Conservation (phyloP, 2,888 invertebrate species). For the Torymus tubicola region DNA sequence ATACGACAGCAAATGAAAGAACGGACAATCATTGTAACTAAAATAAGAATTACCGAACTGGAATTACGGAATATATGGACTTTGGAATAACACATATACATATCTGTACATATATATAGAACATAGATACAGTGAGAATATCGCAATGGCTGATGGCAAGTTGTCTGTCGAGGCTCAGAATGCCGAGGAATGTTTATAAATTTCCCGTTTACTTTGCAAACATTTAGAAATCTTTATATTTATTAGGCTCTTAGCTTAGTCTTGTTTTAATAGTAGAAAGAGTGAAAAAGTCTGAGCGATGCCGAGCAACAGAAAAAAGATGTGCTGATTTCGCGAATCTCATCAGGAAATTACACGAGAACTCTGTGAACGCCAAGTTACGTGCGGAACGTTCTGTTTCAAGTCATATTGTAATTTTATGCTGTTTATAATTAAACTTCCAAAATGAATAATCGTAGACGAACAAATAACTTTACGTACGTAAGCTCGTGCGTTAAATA, state of each 20-base stretch:
- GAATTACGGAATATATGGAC: not conserved
- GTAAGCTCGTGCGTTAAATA: slow-evolving; percentile 93
- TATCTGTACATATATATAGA: no score
- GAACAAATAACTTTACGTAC: slow-evolving; percentile 86
- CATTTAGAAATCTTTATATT: not conserved
- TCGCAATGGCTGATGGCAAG: slow-evolving; percentile 26
- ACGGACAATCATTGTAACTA: no score
- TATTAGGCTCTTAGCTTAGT: not conserved
- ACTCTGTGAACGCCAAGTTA: not conserved
- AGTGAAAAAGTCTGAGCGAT: slow-evolving; percentile 5
- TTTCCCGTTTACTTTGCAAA: not conserved
- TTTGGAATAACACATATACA: no score
- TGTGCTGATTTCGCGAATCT: not conserved
- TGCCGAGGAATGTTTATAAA: slow-evolving; percentile 32
- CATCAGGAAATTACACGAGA: not conserved
- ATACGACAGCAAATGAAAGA: no score
- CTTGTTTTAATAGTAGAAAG: not conserved
- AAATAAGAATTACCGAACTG: no score
- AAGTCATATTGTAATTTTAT: not conserved
- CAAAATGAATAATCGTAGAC: slow-evolving; percentile 78
- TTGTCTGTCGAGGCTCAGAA: not conserved
- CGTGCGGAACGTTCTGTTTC: not conserved
- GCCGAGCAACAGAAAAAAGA: slow-evolving; percentile 11
- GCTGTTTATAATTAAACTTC: slow-evolving; percentile 2
- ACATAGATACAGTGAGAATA: not conserved